A percentile compares a stretch with the other conserved stretches of the same genome.
Conservation (phyloP, 23 tunicate species). For the Botrylloides violaceus region DNA sequence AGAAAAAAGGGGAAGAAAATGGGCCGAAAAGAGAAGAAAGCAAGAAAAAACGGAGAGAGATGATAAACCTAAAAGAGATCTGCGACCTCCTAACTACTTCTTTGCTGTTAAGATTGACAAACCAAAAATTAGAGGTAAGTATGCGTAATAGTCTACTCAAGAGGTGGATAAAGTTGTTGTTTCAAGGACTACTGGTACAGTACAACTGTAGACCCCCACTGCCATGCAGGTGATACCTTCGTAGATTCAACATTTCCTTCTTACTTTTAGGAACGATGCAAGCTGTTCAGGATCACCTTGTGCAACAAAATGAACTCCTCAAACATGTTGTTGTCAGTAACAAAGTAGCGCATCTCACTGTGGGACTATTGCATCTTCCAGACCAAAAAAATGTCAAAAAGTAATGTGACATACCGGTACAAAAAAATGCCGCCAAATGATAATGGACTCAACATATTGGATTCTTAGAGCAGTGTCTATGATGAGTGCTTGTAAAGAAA, state of each 20-base stretch:
- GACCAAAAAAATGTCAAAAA: neutral
- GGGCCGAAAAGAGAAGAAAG: no score
- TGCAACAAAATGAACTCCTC: neutral
- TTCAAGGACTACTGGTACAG: no score
- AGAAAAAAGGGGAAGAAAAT: conserved; percentile 23
- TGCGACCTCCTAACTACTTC: neutral
- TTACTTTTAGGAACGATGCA: neutral
- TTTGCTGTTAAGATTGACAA: neutral
- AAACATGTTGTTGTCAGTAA: neutral
- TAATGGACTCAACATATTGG: no score
- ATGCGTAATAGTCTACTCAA: neutral
- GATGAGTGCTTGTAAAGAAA: neutral
- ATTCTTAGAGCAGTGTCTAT: neutral
- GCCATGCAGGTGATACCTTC: no score
- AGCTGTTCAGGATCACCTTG: neutral
- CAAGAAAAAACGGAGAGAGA: no score
- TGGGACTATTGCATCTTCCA: neutral
- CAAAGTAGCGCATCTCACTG: neutral
- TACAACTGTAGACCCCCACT: no score
- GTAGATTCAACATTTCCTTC: no score
- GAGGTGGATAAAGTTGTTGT: no score
- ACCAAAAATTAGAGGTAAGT: neutral
- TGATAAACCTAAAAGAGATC: neutral
- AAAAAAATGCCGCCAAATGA: no score
- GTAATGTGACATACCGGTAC: neutral